Evolutionary conservation across 2,113 vertebrate species (phyloP).

Genomic region (Myocastor coypus): DNA sequence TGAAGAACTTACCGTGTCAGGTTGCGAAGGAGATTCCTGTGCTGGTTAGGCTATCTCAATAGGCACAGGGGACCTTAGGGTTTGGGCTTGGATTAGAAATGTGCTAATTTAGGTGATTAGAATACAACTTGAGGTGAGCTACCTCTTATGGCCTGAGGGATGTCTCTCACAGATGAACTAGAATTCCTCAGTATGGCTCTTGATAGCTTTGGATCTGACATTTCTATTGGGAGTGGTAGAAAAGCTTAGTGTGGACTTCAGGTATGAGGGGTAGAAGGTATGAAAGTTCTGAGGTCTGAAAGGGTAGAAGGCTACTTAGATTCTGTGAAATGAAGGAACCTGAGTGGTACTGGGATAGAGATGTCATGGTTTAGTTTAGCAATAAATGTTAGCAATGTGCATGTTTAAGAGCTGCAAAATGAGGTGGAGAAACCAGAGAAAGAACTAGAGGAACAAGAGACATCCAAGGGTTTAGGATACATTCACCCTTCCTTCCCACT

Average conservation of each 20-base stretch:
- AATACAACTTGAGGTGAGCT: constrained; percentile 17
- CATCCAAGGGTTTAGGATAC: background rate
- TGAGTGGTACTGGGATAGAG: constrained; percentile 28
- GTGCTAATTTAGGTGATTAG: background rate
- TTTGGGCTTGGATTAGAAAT: constrained; percentile 57
- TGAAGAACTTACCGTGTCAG: constrained; percentile 12
- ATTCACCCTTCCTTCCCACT: constrained; percentile 39
- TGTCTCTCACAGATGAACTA: background rate
- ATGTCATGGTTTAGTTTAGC: background rate
- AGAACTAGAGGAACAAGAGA: constrained; percentile 1
- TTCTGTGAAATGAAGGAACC: constrained; percentile 12
- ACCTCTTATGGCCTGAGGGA: background rate
- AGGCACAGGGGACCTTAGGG: background rate
- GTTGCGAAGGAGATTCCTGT: background rate
- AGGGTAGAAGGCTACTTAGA: background rate
- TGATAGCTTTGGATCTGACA: constrained; percentile 32
- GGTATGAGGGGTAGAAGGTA: background rate
- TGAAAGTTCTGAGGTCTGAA: constrained; percentile 23
- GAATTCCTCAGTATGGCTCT: background rate
- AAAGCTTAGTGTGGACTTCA: background rate
- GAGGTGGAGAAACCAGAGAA: constrained; percentile 7
- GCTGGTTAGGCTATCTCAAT: constrained; percentile 31
- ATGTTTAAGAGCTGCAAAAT: constrained; percentile 17
- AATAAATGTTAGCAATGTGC: background rate
- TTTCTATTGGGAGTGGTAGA: constrained; percentile 27